These are phyloP conservation scores for Nephrotoma appendiculata DNA, from an alignment of 2,888 invertebrate genomes.

Conservation along the genomic window DNA sequence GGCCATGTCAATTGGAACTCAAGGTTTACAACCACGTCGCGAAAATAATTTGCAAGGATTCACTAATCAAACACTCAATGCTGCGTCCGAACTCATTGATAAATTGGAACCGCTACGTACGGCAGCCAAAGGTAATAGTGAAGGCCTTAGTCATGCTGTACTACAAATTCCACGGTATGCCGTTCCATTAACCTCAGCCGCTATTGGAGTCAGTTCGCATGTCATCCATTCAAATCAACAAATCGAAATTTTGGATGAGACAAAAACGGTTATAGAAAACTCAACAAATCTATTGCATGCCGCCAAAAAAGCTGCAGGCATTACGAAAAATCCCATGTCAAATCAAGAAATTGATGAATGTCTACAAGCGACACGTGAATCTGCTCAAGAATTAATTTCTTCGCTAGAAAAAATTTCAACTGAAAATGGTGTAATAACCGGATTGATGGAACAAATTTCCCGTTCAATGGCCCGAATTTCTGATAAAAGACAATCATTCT, in stretches of 20 bases:
- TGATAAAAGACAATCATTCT: constrained; percentile 54
- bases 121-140: constrained; percentile 83
- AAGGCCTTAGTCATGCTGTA: constrained; percentile 81
- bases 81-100: constrained; percentile 67
- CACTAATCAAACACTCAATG: constrained; percentile 64
- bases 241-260: constrained; percentile 73
- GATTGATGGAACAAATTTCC: constrained; percentile 80
- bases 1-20: constrained; percentile 74
- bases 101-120: constrained; percentile 69
- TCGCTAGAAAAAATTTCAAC: constrained; percentile 72
- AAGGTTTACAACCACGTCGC: constrained; percentile 51
- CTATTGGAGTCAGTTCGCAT: constrained; percentile 79
- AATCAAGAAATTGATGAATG: constrained; percentile 78
- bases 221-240: constrained; percentile 80
- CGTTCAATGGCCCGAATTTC: constrained; percentile 72
- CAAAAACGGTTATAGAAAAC: constrained; percentile 91
- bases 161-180: constrained; percentile 61
- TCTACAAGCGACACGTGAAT: constrained; percentile 59
- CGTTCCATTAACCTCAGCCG: constrained; percentile 70
- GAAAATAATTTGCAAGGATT: constrained; percentile 61
- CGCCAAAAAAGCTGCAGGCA: constrained; percentile 82
- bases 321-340: constrained; percentile 68
- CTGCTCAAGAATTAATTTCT: constrained; percentile 64
- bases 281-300: constrained; percentile 70
- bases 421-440: constrained; percentile 78